A percentile compares a stretch with the other conserved stretches of the same genome.
Conservation (phyloP, 2,797 vertebrate species). For the Rhinoraja longicauda region DNA sequence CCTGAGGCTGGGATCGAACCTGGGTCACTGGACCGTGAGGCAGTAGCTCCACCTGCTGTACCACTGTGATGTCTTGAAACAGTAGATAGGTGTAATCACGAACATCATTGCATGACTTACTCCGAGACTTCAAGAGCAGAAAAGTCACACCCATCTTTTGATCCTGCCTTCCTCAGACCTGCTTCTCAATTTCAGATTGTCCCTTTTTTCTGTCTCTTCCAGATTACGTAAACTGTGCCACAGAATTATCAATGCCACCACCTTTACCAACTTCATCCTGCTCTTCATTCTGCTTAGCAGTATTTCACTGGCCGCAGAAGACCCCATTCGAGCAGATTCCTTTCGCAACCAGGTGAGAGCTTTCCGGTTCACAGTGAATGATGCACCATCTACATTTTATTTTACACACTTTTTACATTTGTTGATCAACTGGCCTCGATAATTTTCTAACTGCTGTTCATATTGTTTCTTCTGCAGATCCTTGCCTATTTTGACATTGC, state of each 20-base stretch:
- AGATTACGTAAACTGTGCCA: slow-evolving; percentile 90
- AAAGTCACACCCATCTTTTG: no score
- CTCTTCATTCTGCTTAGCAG: slow-evolving; percentile 96
- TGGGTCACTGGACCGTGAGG: no score
- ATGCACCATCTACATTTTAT: not conserved
- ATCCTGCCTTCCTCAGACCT: not conserved
- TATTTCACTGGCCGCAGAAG: slow-evolving; percentile 89
- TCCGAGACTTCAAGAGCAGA: not conserved
- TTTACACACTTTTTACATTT: not conserved
- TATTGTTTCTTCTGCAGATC: slow-evolving; percentile 60
- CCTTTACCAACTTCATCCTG: slow-evolving; percentile 96
- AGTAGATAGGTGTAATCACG: not conserved
- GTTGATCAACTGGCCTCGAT: not conserved
- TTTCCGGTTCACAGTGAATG: fast-evolving
- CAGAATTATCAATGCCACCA: slow-evolving; percentile 86
- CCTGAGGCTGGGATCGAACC: no score
- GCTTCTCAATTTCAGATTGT: not conserved
- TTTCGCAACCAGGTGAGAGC: slow-evolving; percentile 78
- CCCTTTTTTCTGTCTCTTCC: slow-evolving; percentile 34
- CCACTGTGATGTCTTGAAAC: not conserved
- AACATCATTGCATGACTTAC: not conserved
- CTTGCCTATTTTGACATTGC: slow-evolving; percentile 85
- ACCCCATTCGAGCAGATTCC: slow-evolving; percentile 85
- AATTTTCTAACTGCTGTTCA: not conserved
- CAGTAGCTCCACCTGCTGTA: no score